Conservation (phyloP, 2,888 invertebrate species). For the Peribatodes rhomboidaria region DNA sequence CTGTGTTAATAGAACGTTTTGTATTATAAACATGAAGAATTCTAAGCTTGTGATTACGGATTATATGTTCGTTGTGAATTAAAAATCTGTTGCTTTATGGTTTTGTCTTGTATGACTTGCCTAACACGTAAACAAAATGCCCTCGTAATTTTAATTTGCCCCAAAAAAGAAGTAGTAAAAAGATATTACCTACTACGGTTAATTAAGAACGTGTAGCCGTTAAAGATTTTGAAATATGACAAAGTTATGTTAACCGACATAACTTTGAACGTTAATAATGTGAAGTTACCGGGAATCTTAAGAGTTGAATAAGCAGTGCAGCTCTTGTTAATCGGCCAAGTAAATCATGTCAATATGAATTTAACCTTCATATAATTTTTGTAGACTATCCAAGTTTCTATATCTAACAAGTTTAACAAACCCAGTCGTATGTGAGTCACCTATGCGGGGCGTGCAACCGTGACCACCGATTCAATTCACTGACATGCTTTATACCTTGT, state of each 20-base stretch:
- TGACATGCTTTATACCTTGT: conserved; percentile 41
- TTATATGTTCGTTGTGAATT: conserved; percentile 24
- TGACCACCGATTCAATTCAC: conserved; percentile 55
- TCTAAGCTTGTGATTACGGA: conserved; percentile 42
- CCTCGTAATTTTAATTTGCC: conserved; percentile 34
- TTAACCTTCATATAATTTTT: conserved; percentile 18
- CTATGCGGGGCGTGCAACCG: conserved; percentile 52
- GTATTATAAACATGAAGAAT: conserved; percentile 56
- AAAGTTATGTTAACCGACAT: background rate
- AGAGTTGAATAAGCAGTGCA: background rate
- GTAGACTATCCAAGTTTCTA: conserved; percentile 12
- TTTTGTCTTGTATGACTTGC: conserved; percentile 37
- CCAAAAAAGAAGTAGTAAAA: conserved; percentile 33
- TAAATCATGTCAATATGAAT: background rate
- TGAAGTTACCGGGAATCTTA: background rate
- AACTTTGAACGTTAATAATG: conserved; percentile 2
- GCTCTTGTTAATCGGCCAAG: background rate
- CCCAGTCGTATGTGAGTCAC: conserved; percentile 56
- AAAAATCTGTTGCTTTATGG: conserved; percentile 43
- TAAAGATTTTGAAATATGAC: conserved; percentile 27
- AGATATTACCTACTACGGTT: conserved; percentile 25
- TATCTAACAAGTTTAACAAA: conserved; percentile 35
- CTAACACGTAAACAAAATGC: conserved; percentile 36
- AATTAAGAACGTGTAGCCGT: conserved; percentile 31
- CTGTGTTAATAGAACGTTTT: conserved; percentile 78